phyloP scores from a whole-genome alignment of 2,113 vertebrate genomes.

The Eidolon helvum region DNA sequence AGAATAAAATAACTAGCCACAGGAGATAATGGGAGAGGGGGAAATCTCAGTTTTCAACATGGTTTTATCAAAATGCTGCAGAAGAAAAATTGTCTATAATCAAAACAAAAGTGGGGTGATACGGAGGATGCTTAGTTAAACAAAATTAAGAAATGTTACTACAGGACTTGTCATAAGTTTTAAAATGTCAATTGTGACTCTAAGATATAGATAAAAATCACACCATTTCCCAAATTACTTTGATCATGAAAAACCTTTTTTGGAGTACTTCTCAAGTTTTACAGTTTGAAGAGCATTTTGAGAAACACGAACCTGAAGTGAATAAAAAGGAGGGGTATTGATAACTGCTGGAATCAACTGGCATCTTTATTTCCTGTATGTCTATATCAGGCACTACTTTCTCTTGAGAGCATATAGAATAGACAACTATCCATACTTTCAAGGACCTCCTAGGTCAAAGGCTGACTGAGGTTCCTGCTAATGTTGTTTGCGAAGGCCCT shows the following conservation, averaged over 20 bases:
- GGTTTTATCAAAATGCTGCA: not conserved
- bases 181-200: not conserved
- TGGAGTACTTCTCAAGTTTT: not conserved
- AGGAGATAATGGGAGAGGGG: accelerated
- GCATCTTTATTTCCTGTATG: not conserved
- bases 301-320: not conserved
- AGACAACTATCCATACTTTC: slow-evolving; percentile 25
- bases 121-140: not conserved
- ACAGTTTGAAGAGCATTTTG: not conserved
- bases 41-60: not conserved
- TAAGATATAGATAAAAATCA: not conserved
- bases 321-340: not conserved
- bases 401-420: not conserved
- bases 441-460: slow-evolving; percentile 55
- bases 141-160: slow-evolving; percentile 3
- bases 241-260: not conserved
- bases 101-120: not conserved
- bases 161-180: not conserved
- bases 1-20: not conserved
- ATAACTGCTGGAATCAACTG: not conserved
- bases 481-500: slow-evolving; percentile 15
- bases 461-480: not conserved
- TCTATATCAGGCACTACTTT: not conserved
- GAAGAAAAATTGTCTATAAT: not conserved
- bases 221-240: not conserved